A percentile compares a stretch with the other conserved stretches of the same genome.
Conservation (phyloP, 2,888 invertebrate genomes). For the Ellobium chinense region DNA sequence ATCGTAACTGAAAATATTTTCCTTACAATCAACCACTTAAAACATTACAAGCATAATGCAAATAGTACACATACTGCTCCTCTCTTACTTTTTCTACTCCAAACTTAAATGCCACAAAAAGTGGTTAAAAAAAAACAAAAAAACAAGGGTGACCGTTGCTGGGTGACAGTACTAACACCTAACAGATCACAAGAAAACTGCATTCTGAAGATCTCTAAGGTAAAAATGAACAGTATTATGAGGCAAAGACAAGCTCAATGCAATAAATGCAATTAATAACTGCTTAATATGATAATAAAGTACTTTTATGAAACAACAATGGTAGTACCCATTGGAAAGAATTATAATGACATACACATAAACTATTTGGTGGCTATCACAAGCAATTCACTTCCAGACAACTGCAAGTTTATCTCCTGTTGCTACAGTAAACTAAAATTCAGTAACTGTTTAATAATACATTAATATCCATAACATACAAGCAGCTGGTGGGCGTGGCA, state of each 20-base stretch:
- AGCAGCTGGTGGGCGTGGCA: background rate
- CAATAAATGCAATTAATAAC: background rate
- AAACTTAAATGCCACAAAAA: background rate
- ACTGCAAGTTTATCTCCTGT: background rate
- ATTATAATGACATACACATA: background rate
- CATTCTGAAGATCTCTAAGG: background rate
- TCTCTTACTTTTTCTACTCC: background rate
- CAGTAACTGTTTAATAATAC: background rate
- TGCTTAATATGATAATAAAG: background rate
- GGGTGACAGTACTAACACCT: background rate
- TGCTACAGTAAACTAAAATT: background rate
- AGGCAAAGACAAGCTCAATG: background rate
- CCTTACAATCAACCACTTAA: background rate
- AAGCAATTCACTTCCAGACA: background rate
- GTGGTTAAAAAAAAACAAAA: background rate
- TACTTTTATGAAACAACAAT: background rate
- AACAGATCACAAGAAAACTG: background rate
- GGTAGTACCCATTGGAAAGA: background rate
- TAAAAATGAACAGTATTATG: background rate
- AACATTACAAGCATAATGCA: background rate
- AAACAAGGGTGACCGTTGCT: background rate
- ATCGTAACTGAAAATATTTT: too few species aligned
- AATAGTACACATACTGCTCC: background rate
- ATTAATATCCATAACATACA: background rate
- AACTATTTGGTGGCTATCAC: background rate